Evolutionary conservation across 2,113 vertebrate species (phyloP).

Genomic region (human): GRCh38 chr1:229226001-229226500

Average conservation of each 20-base stretch:
- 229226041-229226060: too few relatives aligned
- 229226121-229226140: too few relatives aligned
- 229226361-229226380: background rate
- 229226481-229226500: background rate
- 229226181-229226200: accelerated
- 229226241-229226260: background rate
- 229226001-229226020: too few relatives aligned
- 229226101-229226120: accelerated
- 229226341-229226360: accelerated
- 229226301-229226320: background rate
- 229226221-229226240: background rate
- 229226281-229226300: background rate
- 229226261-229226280: background rate
- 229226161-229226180: too few relatives aligned
- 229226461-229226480: background rate
- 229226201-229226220: background rate
- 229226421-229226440: too few relatives aligned
- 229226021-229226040: too few relatives aligned
- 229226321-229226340: accelerated
- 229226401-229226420: background rate
- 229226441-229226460: background rate
- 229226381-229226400: background rate
- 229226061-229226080: too few relatives aligned
- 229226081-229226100: too few relatives aligned
- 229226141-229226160: too few relatives aligned